Base-by-base conservation (phyloP, 2,888 invertebrate species). In the Luffia ferchaultella region DNA sequence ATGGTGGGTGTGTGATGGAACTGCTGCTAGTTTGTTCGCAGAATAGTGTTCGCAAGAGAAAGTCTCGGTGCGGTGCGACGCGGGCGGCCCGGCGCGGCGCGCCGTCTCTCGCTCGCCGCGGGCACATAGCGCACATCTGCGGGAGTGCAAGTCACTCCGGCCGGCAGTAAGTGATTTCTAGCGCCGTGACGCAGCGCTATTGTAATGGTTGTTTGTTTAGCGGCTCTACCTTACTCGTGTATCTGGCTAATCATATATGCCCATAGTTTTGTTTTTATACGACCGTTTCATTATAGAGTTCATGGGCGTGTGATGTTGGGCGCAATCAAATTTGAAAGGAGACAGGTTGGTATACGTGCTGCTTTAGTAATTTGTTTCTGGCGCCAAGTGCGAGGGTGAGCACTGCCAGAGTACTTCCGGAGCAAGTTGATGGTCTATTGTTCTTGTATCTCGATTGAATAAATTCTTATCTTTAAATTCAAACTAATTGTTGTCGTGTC, bases 221-320 rank as follows among this genome's bases (percentile, higher is more conserved):
- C 73, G 76, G 77, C 69, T 80, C 80, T 80, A 79, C 82, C 82
- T 82, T 77, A 78, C 80, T 72, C 80, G 73, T 83, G 82, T 83
- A 83, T 82, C 79, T 70, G 68, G 68, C 80, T 82, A 82, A 82
- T 83, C 82, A 79, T 82, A 78, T 80, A 82, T 82, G 78, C 80
- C 77, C 74, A n/a, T n/a, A 76, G 79, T 80, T 83, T 82, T 82
- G 79, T 83, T 82, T 82, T 82, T 80, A 75, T 80, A 76, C 62
- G 64, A 68, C 66, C 69, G 73, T 79, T 79, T 79, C 78, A 80
- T 82, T 82, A 80, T 77, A 76, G 78, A 79, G 77, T 80, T 80
- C 78, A 80, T 78, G 79, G 80, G 82, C 80, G 79, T 79, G 75
- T 76, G 76, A 77, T 78, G 78, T 78, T 76, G 68, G 76, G 68